Evolutionary conservation across 2,888 invertebrate genomes (phyloP).

Genomic region (Leptogaster cylindrica): DNA sequence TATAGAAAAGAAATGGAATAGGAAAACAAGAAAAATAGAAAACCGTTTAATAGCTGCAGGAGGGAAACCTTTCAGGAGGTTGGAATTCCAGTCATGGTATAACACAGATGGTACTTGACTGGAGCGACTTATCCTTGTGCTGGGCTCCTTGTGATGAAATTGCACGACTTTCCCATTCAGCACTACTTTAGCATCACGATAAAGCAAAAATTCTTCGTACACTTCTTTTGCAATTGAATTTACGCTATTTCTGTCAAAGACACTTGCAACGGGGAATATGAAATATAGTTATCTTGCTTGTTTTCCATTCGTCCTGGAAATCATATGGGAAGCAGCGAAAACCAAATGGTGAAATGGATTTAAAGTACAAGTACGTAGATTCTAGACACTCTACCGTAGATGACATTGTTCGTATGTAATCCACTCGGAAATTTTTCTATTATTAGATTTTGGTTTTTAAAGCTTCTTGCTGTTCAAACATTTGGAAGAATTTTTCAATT

Average conservation of each 20-base stretch:
- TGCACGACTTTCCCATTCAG: background rate
- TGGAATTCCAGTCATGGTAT: conserved; percentile 5
- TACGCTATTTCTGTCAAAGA: conserved; percentile 9
- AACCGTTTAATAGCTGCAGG: background rate
- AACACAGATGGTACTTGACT: conserved; percentile 20
- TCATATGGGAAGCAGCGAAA: too few relatives aligned
- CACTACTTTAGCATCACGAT: background rate
- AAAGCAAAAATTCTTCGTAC: background rate
- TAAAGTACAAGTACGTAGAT: too few relatives aligned
- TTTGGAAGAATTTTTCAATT: too few relatives aligned
- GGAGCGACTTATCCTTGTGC: background rate
- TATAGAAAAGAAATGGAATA: background rate
- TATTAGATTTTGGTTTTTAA: too few relatives aligned
- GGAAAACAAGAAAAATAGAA: background rate
- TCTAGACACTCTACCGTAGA: too few relatives aligned
- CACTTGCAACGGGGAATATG: conserved; percentile 3
- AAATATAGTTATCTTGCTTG: conserved; percentile 11
- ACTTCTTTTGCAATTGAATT: conserved; percentile 24
- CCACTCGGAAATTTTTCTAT: too few relatives aligned
- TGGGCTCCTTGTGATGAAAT: background rate
- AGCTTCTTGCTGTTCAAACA: too few relatives aligned
- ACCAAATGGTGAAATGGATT: too few relatives aligned
- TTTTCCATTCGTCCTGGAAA: conserved; percentile 1
- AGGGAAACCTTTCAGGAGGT: background rate
- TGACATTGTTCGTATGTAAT: too few relatives aligned